Evolutionary conservation across 2,113 vertebrate species (phyloP), one percentile per base, ranked within the genome.

Genomic region (Halcyon senegalensis): DNA sequence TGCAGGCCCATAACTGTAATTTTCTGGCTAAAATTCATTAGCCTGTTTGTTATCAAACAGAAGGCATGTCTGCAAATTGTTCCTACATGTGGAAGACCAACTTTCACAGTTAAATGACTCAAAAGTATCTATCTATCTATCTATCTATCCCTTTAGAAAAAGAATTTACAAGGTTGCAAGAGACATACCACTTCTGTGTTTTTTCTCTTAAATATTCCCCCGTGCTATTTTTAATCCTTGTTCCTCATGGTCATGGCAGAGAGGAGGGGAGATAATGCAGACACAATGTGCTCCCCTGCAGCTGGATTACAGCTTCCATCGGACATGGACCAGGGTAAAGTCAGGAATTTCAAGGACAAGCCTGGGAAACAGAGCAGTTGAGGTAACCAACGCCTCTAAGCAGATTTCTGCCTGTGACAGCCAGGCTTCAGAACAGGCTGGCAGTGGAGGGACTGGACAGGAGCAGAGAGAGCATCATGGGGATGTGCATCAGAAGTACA

Each of bases 401-500:
- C 44, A 78, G 41, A 84, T 73, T 84, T 48, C n/a, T 46, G 11
- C 20, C 59, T 48, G 19, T 39, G 39, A 31, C 21, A 76, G 50
- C 27, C 56, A 75, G 62, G 15, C 25, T 60, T n/a, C 39, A 79
- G 79, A 58, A n/a, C 2, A 8, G 37, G 18, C 16, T 70, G 19
- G 25, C 51, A 70, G 50, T 14, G 28, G 11, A 6, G 28, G 1
- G 3, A 53, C 50, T 27, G 48, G 14, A 9, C 58, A 72, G 60
- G 33, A 89, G 35, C 6, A 8, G n/a, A 81, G 33, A 41, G n/a
- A 72, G 51, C 14, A 9, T 11, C 24, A 5, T 1, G 2, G 53
- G 13, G 23, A 35, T 33, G 53, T 37, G 28, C 59, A n/a, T 5
- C 0, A 0, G 7, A 33, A 86, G 7, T 33, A 62, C 28, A 63